phyloP scores from a whole-genome alignment of 2,113 vertebrate genomes.

The Indicator maculatus region DNA sequence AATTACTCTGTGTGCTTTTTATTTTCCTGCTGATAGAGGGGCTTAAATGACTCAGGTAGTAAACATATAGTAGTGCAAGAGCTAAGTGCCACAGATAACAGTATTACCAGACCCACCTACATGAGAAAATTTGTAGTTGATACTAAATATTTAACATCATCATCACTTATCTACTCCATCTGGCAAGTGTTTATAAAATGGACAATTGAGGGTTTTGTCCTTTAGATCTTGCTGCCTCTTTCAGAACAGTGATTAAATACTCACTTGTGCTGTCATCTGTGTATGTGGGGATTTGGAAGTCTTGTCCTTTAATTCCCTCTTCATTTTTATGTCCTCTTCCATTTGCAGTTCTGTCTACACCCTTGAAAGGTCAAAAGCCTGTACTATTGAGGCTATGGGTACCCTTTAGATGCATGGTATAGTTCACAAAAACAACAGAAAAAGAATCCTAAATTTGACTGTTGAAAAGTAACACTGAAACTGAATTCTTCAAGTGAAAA shows the following conservation, averaged over 20 bases:
- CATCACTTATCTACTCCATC: not conserved
- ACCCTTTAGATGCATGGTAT: not conserved
- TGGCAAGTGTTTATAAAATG: not conserved
- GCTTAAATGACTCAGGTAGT: not conserved
- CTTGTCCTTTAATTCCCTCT: not conserved
- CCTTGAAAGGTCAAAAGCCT: not conserved
- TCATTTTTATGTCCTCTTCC: not conserved
- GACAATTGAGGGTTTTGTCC: not conserved
- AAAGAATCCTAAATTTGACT: not conserved
- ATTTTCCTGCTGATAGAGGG: not conserved
- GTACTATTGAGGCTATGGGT: not conserved
- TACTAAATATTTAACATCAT: not conserved
- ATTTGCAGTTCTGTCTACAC: not conserved
- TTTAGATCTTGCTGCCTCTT: not conserved
- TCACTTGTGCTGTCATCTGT: not conserved
- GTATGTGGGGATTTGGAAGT: not conserved
- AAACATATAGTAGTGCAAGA: not conserved
- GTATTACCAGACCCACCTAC: not conserved
- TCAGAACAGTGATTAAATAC: not conserved
- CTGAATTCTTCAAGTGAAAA: not conserved
- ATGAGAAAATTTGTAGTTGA: not conserved
- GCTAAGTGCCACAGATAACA: not conserved
- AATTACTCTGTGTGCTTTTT: not conserved
- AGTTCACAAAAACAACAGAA: rapidly evolving
- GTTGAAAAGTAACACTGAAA: not conserved